A percentile compares a stretch with the other conserved stretches of the same genome.
Conservation (phyloP, 92 coral and sea anemone genomes). For the Parazoanthus swiftii region DNA sequence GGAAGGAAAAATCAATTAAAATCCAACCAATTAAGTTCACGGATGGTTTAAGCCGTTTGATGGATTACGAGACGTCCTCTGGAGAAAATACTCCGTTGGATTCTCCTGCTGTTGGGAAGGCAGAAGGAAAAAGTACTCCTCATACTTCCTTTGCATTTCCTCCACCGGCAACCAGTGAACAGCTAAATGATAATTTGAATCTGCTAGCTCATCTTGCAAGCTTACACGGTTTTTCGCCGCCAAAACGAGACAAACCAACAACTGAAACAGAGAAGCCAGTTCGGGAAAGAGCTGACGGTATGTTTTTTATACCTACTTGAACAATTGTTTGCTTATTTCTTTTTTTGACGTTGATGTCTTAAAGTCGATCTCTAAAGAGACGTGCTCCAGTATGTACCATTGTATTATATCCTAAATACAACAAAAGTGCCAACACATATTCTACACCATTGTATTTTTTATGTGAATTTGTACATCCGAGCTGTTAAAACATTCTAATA, state of each 20-base stretch:
- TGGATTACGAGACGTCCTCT: slow-evolving; percentile 84
- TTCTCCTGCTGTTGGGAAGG: slow-evolving; percentile 26
- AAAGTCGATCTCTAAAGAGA: no score
- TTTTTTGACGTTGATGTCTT: no score
- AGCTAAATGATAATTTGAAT: slow-evolving; percentile 43
- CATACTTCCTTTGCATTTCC: slow-evolving; percentile 26
- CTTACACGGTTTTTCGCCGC: slow-evolving; percentile 9
- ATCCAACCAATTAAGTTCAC: slow-evolving; percentile 41
- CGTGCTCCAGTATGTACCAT: no score
- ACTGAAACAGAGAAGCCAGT: slow-evolving; percentile 29
- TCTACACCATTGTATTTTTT: no score
- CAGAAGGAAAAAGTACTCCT: not conserved
- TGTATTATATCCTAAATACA: no score
- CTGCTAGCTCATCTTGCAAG: slow-evolving; percentile 42
- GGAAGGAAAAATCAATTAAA: slow-evolving; percentile 11
- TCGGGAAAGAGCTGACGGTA: not conserved
- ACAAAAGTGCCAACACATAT: no score
- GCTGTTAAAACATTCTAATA: no score
- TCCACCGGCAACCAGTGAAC: slow-evolving; percentile 20
- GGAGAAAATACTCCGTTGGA: slow-evolving; percentile 60
- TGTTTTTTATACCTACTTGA: not conserved
- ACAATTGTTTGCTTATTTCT: no score
- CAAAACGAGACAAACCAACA: not conserved
- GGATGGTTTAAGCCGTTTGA: slow-evolving; percentile 73
- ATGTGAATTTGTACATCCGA: no score